Conservation (phyloP, 92 coral and sea anemone genomes). For the Siderastrea siderea region DNA sequence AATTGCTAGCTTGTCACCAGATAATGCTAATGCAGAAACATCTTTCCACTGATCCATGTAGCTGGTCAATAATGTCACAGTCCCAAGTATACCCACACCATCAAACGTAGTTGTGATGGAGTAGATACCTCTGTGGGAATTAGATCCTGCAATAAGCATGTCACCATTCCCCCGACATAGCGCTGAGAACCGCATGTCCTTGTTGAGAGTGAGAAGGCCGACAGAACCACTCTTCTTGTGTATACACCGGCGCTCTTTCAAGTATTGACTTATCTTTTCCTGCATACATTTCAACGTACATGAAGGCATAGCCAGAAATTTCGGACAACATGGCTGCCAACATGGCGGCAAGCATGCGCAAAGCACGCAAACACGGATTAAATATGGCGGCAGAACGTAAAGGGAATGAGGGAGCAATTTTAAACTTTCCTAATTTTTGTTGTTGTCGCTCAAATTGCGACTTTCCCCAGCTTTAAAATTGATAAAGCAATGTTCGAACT, state of each 20-base stretch:
- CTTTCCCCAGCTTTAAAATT: too few relatives aligned
- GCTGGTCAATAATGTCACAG: conserved; percentile 24
- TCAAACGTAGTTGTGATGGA: conserved; percentile 42
- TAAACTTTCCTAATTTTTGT: too few relatives aligned
- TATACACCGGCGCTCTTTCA: conserved; percentile 35
- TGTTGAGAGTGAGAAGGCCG: conserved; percentile 43
- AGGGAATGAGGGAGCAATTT: too few relatives aligned
- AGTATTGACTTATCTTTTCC: conserved; percentile 30
- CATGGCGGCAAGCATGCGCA: too few relatives aligned
- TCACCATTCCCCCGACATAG: conserved; percentile 57
- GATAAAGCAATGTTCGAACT: too few relatives aligned
- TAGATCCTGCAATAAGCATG: conserved; percentile 61
- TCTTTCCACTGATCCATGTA: conserved; percentile 46
- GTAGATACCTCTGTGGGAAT: conserved; percentile 40
- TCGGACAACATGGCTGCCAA: too few relatives aligned
- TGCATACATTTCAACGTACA: conserved; percentile 49
- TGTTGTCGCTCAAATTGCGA: too few relatives aligned
- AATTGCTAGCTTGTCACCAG: conserved; percentile 64
- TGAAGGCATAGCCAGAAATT: too few relatives aligned
- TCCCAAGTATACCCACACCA: conserved; percentile 50
- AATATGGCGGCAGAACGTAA: too few relatives aligned
- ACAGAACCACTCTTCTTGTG: conserved; percentile 51
- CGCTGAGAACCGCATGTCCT: conserved; percentile 39
- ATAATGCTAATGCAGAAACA: conserved; percentile 35
- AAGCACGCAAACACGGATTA: too few relatives aligned